These are phyloP conservation scores for Drosophila ironensis DNA, from an alignment of 1,140 invertebrate species.

Conservation along the genomic window DNA sequence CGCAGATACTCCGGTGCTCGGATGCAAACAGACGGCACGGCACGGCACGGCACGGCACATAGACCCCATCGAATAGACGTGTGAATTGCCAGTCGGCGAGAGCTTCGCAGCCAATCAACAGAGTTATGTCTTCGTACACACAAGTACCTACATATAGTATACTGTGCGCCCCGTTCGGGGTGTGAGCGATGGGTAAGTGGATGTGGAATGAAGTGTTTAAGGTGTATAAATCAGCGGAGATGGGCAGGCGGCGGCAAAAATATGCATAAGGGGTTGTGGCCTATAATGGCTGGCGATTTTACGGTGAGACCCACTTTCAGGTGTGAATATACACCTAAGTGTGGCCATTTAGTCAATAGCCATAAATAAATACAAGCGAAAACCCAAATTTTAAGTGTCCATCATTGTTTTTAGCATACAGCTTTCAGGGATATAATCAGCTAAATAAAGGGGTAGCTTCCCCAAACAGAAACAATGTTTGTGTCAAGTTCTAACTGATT, in stretches of 20 bases:
- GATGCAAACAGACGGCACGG: constrained; percentile 11
- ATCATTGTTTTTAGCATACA: no score
- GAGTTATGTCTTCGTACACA: constrained; percentile 29
- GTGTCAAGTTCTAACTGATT: no score
- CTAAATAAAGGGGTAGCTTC: no score
- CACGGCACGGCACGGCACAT: no score
- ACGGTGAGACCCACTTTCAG: neutral
- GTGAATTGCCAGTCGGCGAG: constrained; percentile 45
- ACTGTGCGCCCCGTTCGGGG: neutral
- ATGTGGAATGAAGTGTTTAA: constrained; percentile 31
- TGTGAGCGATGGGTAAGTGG: constrained; percentile 16
- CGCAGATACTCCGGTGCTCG: constrained; percentile 2
- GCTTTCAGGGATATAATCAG: no score
- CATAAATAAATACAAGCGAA: neutral
- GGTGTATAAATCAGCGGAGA: constrained; percentile 25
- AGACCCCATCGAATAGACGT: constrained; percentile 34
- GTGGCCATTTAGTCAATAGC: neutral
- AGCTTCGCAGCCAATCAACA: constrained; percentile 45
- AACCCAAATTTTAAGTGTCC: neutral
- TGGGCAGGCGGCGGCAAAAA: neutral
- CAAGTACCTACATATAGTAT: no score
- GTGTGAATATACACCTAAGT: neutral
- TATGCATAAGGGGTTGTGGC: constrained; percentile 18
- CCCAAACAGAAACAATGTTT: no score
- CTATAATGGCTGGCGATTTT: constrained; percentile 13